These are phyloP conservation scores for Myiotriccus ornatus DNA, from an alignment of 2,797 vertebrate genomes.

Conservation along the genomic window DNA sequence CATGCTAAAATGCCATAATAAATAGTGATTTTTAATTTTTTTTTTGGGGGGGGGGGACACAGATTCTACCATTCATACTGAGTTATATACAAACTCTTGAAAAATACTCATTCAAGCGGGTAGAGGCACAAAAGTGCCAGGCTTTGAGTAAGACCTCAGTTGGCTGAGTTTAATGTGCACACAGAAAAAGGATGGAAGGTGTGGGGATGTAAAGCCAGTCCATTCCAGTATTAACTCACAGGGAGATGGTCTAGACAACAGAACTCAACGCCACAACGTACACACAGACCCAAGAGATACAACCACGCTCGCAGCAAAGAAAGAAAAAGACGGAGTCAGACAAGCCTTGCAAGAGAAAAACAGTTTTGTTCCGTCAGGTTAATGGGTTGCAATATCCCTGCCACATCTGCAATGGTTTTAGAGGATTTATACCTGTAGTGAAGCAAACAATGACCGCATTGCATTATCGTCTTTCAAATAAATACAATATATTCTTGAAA, in stretches of 20 bases:
- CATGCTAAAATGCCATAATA: background rate
- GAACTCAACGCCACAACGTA: background rate
- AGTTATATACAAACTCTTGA: background rate
- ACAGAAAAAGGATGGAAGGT: background rate
- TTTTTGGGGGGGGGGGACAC: no score
- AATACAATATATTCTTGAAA: slow-evolving; percentile 59
- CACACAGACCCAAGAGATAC: background rate
- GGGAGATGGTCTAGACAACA: slow-evolving; percentile 4
- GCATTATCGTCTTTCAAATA: slow-evolving; percentile 65
- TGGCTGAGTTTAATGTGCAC: background rate
- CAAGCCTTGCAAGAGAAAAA: slow-evolving; percentile 50
- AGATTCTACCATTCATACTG: background rate
- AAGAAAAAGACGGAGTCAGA: background rate
- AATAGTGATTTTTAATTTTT: background rate
- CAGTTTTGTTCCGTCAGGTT: slow-evolving; percentile 57
- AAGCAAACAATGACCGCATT: slow-evolving; percentile 57
- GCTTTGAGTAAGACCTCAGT: background rate
- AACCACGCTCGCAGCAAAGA: background rate
- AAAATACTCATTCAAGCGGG: background rate
- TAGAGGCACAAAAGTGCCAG: background rate
- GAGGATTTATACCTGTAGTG: slow-evolving; percentile 62
- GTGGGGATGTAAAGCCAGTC: background rate
- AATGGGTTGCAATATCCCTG: slow-evolving; percentile 65
- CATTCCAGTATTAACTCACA: background rate
- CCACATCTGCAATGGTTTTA: slow-evolving; percentile 63